Percentiles rank a stretch among this genome's conserved stretches.
These are phyloP conservation scores for Elephas maximus DNA, from an alignment of 2,113 vertebrate genomes.

Conservation along the genomic window DNA sequence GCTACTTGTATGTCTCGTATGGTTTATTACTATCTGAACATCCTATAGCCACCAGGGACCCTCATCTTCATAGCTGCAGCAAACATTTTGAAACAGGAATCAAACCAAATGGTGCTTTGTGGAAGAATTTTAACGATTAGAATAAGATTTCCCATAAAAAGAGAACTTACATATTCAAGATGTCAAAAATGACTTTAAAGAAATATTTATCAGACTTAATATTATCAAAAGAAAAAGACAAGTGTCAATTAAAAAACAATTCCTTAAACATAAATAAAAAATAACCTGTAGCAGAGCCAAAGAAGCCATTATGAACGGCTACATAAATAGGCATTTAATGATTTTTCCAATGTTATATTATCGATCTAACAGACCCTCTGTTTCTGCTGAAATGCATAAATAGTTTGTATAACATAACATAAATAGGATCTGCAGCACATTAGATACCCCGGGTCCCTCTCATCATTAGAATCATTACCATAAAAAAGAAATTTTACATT, in stretches of 20 bases:
- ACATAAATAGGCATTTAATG: slow-evolving; percentile 78
- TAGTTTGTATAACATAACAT: slow-evolving; percentile 75
- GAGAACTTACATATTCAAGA: slow-evolving; percentile 38
- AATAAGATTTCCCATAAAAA: slow-evolving; percentile 34
- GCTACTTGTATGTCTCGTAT: neutral
- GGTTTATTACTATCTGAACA: neutral
- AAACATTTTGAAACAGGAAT: neutral
- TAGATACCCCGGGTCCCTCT: neutral
- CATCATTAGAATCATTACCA: slow-evolving; percentile 19
- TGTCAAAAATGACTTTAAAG: slow-evolving; percentile 19
- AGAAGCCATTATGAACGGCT: slow-evolving; percentile 61
- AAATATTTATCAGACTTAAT: slow-evolving; percentile 34
- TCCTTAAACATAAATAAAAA: slow-evolving; percentile 67
- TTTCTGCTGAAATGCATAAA: slow-evolving; percentile 64
- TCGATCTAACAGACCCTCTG: slow-evolving; percentile 60
- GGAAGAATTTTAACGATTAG: neutral
- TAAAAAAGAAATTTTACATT: slow-evolving; percentile 32
- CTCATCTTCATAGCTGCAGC: neutral
- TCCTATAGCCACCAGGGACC: neutral
- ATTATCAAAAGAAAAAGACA: slow-evolving; percentile 60
- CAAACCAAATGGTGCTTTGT: neutral
- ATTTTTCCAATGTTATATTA: slow-evolving; percentile 71
- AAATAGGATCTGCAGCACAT: slow-evolving; percentile 45
- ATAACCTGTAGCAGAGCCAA: slow-evolving; percentile 63
- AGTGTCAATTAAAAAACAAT: slow-evolving; percentile 59